Percentiles rank a stretch among this genome's conserved stretches.
Conservation (phyloP, 2,797 vertebrate species). For the Alauda arvensis region DNA sequence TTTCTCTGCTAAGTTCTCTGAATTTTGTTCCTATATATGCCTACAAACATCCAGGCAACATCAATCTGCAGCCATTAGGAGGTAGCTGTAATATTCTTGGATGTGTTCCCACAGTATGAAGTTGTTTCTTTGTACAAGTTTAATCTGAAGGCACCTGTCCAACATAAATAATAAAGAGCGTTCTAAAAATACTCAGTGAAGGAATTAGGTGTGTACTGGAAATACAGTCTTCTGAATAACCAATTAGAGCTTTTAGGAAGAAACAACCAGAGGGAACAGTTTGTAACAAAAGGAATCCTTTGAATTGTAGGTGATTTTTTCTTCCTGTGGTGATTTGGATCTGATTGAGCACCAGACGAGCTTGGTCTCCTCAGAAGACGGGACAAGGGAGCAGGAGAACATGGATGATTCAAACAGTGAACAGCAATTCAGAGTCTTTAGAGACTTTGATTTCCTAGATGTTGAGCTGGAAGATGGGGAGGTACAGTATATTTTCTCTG, state of each 20-base stretch:
- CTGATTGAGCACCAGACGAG: constrained; percentile 94
- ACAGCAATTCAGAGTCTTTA: constrained; percentile 96
- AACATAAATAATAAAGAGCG: constrained; percentile 80
- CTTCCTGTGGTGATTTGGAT: constrained; percentile 96
- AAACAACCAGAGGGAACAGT: constrained; percentile 42
- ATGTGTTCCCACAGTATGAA: constrained; percentile 62
- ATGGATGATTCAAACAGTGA: constrained; percentile 95
- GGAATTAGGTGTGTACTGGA: constrained; percentile 82
- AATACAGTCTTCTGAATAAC: constrained; percentile 63
- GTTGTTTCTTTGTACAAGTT: constrained; percentile 67
- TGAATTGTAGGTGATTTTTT: constrained; percentile 91
- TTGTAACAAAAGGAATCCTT: constrained; percentile 60
- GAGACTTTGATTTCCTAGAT: constrained; percentile 97
- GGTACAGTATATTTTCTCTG: constrained; percentile 74
- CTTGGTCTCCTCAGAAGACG: constrained; percentile 94
- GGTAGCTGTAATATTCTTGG: constrained; percentile 55
- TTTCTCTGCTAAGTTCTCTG: constrained; percentile 26
- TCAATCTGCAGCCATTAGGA: constrained; percentile 55
- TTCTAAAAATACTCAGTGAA: constrained; percentile 80
- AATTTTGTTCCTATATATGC: constrained; percentile 23
- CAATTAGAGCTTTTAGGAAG: constrained; percentile 52
- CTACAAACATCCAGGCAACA: constrained; percentile 41
- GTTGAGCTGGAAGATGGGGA: constrained; percentile 98
- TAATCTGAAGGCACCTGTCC: constrained; percentile 80
- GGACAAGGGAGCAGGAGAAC: constrained; percentile 87